These are phyloP conservation scores for Balanococcus diminutus DNA, from an alignment of 2,888 invertebrate species.

Conservation along the genomic window DNA sequence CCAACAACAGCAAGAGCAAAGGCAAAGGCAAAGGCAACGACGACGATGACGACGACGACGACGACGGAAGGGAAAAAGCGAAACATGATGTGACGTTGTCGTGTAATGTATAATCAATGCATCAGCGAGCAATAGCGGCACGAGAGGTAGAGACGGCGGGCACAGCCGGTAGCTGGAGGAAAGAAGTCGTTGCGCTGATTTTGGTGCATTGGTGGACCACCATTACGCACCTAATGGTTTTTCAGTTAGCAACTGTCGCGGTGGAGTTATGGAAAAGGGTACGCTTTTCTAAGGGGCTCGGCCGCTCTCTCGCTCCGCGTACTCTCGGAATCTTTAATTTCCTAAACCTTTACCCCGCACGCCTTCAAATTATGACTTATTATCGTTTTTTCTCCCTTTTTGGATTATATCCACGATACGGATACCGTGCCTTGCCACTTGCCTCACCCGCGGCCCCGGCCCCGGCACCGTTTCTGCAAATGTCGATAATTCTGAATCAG, in stretches of 20 bases:
- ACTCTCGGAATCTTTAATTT: constrained; percentile 49
- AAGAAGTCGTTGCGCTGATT: constrained; percentile 55
- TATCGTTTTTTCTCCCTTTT: constrained; percentile 49
- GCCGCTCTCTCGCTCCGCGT: constrained; percentile 32
- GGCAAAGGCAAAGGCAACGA: neutral
- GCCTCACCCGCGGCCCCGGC: neutral
- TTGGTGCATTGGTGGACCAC: constrained; percentile 54
- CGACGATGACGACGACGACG: neutral
- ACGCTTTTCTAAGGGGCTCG: constrained; percentile 50
- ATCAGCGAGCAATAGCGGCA: constrained; percentile 50
- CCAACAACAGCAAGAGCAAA: neutral
- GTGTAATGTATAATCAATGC: constrained; percentile 55
- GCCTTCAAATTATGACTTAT: constrained; percentile 53
- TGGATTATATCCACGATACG: neutral
- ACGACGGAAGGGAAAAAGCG: constrained; percentile 46
- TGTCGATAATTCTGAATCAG: constrained; percentile 44
- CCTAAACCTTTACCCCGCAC: constrained; percentile 41
- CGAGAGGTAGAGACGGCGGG: constrained; percentile 39
- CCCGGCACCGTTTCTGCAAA: neutral
- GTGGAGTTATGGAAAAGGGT: constrained; percentile 53
- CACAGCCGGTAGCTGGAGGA: constrained; percentile 48
- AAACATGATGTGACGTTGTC: constrained; percentile 54
- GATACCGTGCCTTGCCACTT: too few species aligned
- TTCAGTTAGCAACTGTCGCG: constrained; percentile 55
- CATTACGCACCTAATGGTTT: constrained; percentile 55